phyloP scores from a whole-genome alignment of 37 sponge, comb jelly and placozoan genomes.

The Mnemiopsis leidyi region DNA sequence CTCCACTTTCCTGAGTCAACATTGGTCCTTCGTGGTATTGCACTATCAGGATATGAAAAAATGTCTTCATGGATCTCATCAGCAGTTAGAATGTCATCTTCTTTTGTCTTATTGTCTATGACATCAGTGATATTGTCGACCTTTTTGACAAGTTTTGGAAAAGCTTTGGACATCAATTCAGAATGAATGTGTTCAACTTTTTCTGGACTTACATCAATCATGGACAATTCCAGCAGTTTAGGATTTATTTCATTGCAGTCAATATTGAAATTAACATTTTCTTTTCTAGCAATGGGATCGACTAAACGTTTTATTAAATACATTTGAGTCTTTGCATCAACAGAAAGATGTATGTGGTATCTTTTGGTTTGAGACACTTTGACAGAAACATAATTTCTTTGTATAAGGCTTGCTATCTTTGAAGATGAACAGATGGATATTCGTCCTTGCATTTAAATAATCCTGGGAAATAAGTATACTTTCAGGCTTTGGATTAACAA shows the following conservation, averaged over 20 bases:
- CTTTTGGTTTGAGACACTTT: background rate
- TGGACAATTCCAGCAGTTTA: background rate
- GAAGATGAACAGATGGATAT: background rate
- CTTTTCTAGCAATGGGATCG: background rate
- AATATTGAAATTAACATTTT: background rate
- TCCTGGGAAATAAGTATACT: too few species aligned
- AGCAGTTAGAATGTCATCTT: background rate
- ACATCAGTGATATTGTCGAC: background rate
- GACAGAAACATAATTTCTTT: background rate
- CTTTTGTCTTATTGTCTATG: background rate
- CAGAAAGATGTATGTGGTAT: background rate
- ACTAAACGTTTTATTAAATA: background rate
- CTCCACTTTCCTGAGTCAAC: slow-evolving; percentile 13
- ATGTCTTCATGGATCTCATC: background rate
- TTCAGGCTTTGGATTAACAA: too few species aligned
- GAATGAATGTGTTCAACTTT: background rate
- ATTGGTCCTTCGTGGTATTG: slow-evolving; percentile 33
- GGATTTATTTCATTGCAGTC: background rate
- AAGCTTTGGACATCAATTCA: too few species aligned
- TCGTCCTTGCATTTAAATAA: background rate
- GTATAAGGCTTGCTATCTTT: background rate
- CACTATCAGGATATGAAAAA: background rate
- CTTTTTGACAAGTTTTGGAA: background rate
- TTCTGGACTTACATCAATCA: background rate
- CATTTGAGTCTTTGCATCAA: background rate